phyloP scores from a whole-genome alignment of 2,113 vertebrate genomes.

The Albula glossodonta region DNA sequence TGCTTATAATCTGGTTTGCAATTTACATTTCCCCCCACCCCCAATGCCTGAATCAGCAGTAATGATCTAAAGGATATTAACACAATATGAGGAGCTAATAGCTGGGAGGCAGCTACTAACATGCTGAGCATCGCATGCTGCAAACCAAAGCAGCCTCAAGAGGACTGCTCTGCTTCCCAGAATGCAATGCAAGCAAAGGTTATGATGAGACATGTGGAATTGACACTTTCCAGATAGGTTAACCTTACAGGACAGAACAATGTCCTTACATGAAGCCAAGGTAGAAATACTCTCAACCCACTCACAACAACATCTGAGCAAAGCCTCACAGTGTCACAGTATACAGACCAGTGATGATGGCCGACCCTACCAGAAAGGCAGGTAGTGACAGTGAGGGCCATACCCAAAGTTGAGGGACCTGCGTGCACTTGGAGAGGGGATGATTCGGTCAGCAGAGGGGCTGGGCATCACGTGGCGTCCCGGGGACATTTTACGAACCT shows the following conservation, averaged over 20 bases:
- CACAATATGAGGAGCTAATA: constrained; percentile 33
- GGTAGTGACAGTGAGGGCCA: constrained; percentile 17
- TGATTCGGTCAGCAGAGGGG: constrained; percentile 88
- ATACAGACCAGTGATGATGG: background rate
- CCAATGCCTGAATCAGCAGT: constrained; percentile 38
- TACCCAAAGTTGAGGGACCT: constrained; percentile 92
- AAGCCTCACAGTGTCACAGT: background rate
- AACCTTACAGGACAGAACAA: no score
- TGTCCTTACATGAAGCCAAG: background rate
- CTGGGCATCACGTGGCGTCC: constrained; percentile 94
- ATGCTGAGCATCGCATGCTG: background rate
- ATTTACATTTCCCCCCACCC: constrained; percentile 31
- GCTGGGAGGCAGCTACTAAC: background rate
- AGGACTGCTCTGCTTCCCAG: background rate
- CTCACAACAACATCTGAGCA: background rate
- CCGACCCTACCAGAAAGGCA: background rate
- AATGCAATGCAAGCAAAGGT: no score
- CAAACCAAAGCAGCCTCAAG: background rate
- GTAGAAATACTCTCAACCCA: background rate
- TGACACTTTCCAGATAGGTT: no score
- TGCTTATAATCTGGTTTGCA: constrained; percentile 46
- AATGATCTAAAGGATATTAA: constrained; percentile 40
- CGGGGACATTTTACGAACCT: constrained; percentile 98
- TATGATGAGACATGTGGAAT: no score
- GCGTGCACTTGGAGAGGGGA: constrained; percentile 81